Percentiles rank a stretch among this genome's conserved stretches.
phyloP scores from a whole-genome alignment of 2,888 invertebrate genomes.

The Ischnura elegans region DNA sequence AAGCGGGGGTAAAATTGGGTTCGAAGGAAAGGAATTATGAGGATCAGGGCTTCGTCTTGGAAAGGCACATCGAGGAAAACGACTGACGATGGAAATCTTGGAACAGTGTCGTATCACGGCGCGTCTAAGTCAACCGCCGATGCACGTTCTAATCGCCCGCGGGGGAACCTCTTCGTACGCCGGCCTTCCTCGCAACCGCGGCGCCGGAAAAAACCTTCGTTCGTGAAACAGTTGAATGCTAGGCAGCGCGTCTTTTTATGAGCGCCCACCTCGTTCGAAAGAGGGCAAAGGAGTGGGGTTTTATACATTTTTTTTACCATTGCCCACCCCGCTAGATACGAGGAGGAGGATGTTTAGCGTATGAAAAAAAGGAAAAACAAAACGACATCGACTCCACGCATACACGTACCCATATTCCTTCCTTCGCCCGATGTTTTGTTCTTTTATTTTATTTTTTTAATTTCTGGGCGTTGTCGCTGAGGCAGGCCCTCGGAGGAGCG shows the following conservation, averaged over 20 bases:
- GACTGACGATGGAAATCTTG: too few species aligned
- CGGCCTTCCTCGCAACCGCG: not conserved
- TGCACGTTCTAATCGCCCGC: not conserved
- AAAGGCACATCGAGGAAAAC: too few species aligned
- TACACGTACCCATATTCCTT: not conserved
- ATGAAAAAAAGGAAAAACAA: too few species aligned
- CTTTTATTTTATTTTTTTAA: constrained; percentile 29
- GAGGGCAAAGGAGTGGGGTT: not conserved
- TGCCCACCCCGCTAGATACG: not conserved
- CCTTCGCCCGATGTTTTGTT: not conserved
- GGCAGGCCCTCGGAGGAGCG: not conserved
- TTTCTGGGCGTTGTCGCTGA: constrained; percentile 56
- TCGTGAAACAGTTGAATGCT: not conserved
- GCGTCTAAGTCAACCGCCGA: not conserved
- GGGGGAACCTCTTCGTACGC: not conserved
- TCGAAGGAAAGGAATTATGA: too few species aligned
- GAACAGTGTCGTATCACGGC: too few species aligned
- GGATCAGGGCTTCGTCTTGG: too few species aligned
- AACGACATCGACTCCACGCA: not conserved
- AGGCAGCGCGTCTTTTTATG: not conserved
- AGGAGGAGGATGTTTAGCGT: too few species aligned
- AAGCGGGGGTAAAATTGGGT: too few species aligned
- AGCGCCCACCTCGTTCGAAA: not conserved
- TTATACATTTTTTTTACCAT: not conserved
- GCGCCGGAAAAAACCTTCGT: not conserved